phyloP scores from a whole-genome alignment of 2,888 invertebrate species.

The Agonopterix arenella region DNA sequence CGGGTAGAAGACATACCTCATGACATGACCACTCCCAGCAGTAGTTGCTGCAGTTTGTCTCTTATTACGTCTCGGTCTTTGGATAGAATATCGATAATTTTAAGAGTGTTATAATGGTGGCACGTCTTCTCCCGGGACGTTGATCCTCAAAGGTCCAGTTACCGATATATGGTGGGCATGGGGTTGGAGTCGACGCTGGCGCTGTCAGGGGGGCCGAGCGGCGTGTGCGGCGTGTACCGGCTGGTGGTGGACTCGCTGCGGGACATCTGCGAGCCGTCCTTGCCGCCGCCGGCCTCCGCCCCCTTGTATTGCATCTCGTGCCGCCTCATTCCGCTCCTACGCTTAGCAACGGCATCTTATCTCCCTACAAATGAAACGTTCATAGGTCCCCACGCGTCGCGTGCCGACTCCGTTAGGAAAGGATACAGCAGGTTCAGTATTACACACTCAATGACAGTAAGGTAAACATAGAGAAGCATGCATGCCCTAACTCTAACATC shows the following conservation, averaged over 20 bases:
- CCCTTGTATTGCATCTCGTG: conserved; percentile 61
- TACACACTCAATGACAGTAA: conserved; percentile 50
- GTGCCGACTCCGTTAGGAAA: conserved; percentile 37
- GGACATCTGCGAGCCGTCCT: conserved; percentile 78
- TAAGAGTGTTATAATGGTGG: too few species aligned
- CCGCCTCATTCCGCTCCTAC: conserved; percentile 65
- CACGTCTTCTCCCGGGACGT: conserved; percentile 45
- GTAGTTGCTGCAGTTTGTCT: neutral
- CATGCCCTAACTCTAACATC: conserved; percentile 66
- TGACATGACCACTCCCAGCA: conserved; percentile 8
- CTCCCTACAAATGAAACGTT: conserved; percentile 60
- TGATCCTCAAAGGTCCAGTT: conserved; percentile 51
- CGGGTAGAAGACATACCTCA: conserved; percentile 49
- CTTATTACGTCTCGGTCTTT: neutral
- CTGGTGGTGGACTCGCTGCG: conserved; percentile 85
- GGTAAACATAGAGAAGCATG: conserved; percentile 63
- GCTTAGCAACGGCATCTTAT: conserved; percentile 65
- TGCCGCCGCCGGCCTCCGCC: conserved; percentile 49
- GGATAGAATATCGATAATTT: too few species aligned
- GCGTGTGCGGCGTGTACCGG: conserved; percentile 68
- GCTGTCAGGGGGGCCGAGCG: conserved; percentile 80
- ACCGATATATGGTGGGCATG: conserved; percentile 93
- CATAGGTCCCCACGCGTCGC: conserved; percentile 46
- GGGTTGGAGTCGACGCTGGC: conserved; percentile 91
- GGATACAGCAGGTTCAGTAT: conserved; percentile 45